Percentiles rank a stretch among this genome's conserved stretches.
Conservation (phyloP, 2,113 vertebrate genomes). For the Hypomesus transpacificus region DNA sequence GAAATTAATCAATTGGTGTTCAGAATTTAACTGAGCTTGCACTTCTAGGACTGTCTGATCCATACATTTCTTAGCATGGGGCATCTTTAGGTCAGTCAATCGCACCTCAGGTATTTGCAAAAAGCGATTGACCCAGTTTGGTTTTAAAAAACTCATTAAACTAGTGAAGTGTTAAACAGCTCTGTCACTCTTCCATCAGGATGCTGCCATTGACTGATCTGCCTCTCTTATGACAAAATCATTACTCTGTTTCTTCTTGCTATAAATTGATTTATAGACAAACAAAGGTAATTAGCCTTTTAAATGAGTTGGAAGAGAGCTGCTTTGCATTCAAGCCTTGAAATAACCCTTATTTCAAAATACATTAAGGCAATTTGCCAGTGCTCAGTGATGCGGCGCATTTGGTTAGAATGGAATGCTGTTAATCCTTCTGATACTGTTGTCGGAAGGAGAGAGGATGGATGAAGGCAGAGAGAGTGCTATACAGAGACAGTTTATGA, state of each 20-base stretch:
- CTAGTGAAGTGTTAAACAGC: neutral
- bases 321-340: constrained; percentile 19
- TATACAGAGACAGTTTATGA: no score
- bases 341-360: constrained; percentile 13
- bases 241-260: constrained; percentile 28
- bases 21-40: no score
- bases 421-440: no score
- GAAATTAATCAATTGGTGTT: no score
- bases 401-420: no score
- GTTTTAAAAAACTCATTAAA: neutral
- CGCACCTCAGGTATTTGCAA: no score
- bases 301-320: constrained; percentile 34
- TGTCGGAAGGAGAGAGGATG: no score
- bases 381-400: neutral
- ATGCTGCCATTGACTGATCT: no score
- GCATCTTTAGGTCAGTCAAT: no score
- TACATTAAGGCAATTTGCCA: constrained; percentile 10
- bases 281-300: constrained; percentile 39
- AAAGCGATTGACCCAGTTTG: neutral
- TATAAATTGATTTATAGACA: constrained; percentile 30
- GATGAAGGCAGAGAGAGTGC: no score
- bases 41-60: no score
- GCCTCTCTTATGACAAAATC: constrained; percentile 17
- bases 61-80: no score
- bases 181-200: neutral